These are phyloP conservation scores for Pteropus rufus DNA, from an alignment of 2,797 vertebrate species.

Conservation along the genomic window DNA sequence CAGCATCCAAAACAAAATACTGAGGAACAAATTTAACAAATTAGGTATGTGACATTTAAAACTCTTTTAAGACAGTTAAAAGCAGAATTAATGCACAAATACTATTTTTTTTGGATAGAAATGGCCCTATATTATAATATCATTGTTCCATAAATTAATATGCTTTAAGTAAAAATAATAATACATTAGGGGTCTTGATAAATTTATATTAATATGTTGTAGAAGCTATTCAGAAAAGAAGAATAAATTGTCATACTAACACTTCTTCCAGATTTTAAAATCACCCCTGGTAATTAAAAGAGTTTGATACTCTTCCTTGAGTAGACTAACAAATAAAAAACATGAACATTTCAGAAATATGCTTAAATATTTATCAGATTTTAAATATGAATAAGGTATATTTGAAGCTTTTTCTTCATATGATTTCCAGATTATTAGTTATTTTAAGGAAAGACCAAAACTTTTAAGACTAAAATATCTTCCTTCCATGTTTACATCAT, in stretches of 20 bases:
- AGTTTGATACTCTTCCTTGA: neutral
- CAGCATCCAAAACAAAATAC: neutral
- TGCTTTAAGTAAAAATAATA: neutral
- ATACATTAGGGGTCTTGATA: neutral
- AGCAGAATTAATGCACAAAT: neutral
- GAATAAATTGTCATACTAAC: neutral
- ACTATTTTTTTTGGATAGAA: neutral
- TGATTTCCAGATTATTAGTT: neutral
- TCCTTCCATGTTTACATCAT: neutral
- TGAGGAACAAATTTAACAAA: neutral
- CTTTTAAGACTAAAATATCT: neutral
- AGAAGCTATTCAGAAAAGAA: neutral
- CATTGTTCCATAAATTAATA: neutral
- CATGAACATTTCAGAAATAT: neutral
- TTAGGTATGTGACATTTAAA: neutral
- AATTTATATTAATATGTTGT: neutral
- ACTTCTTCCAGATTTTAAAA: neutral
- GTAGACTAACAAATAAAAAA: neutral
- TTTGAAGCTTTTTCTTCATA: neutral
- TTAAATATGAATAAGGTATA: neutral
- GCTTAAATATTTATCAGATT: neutral
- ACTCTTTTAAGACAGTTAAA: neutral
- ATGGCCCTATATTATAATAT: neutral
- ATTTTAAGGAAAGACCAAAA: neutral
- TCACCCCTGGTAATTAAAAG: neutral